These are phyloP conservation scores for Aphelinus atriplicis DNA, from an alignment of 1,140 invertebrate genomes.

Conservation along the genomic window DNA sequence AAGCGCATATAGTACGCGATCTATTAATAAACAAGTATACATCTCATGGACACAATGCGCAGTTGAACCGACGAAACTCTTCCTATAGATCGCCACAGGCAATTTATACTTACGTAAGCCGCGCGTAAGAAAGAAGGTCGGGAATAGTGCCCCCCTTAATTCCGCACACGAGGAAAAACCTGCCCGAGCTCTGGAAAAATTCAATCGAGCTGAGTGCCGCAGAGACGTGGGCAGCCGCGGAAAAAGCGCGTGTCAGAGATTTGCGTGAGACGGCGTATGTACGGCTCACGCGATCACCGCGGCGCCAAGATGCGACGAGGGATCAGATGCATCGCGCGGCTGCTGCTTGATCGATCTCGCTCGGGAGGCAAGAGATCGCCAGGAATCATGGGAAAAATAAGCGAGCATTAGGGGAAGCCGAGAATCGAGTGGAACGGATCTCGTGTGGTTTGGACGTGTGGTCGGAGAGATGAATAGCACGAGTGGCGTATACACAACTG, in stretches of 20 bases:
- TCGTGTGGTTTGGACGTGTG: background rate
- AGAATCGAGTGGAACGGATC: background rate
- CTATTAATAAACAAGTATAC: too few relatives aligned
- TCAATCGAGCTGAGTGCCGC: conserved; percentile 11
- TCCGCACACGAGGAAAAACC: background rate
- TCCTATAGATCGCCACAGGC: too few relatives aligned
- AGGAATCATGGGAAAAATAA: background rate
- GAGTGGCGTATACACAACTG: too few relatives aligned
- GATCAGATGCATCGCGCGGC: background rate
- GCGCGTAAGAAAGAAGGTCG: too few relatives aligned
- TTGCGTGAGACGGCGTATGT: background rate
- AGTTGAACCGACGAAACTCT: too few relatives aligned
- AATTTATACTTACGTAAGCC: too few relatives aligned
- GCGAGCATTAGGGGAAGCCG: background rate
- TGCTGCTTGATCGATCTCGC: too few relatives aligned
- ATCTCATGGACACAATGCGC: too few relatives aligned
- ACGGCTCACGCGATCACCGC: background rate
- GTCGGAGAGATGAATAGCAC: background rate
- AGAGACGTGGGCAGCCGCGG: background rate
- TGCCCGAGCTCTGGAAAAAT: background rate
- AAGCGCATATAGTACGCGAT: background rate
- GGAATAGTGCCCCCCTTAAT: background rate
- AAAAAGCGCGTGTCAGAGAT: background rate
- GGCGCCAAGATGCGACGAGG: conserved; percentile 6
- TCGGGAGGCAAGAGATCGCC: too few relatives aligned